Base-by-base conservation (phyloP, 2,113 vertebrate genomes). In the Stictonetta naevosa region DNA sequence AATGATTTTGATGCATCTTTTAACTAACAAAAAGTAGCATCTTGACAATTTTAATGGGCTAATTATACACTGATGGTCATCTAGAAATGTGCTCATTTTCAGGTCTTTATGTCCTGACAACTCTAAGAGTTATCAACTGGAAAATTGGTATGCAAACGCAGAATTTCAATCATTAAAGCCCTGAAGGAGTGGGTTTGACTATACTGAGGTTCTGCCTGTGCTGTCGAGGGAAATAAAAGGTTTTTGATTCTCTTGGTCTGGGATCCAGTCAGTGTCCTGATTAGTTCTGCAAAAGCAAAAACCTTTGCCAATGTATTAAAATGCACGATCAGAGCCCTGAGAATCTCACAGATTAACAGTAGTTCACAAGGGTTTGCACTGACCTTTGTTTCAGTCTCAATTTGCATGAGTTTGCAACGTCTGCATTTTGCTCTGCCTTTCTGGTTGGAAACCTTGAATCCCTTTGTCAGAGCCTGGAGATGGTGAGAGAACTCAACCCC, bases 1-100 rank as follows among this genome's bases (percentile, higher is more conserved):
- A 95, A 93, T 96, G 63, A 95, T 96, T 97, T 95, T 97, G 97
- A 98, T 98, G 25, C 82, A 97, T 97, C 92, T 97, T 95, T 97
- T 97, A 95, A 90, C 96, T 98, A 98, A 98, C 89, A 71, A 92
- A 97, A 98, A 98, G 95, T 96, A 98, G 44, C 97, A 97, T 96
- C 83, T 97, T 98, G 97, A 98, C 95, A 97, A 92, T 97, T 97
- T 97, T 97, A 97, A 97, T 98, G 34, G 52, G 80, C 91, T 97
- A 95, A 98, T 97, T 97, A 97, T 94, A 79, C 92, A 96, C 92
- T 85, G 86, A 75, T 96, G 97, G 97, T 97, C 97, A 97, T 97
- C 96, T 92, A 96, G 95, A 96, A 98, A 97, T 94, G 94, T 89
- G 56, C 59, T 95, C 66, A 92, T 97, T 98, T 96, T 88, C 93